A percentile compares a stretch with the other conserved stretches of the same genome.
Conservation (phyloP, 2,888 invertebrate species). For the Psylliodes chrysocephalus region DNA sequence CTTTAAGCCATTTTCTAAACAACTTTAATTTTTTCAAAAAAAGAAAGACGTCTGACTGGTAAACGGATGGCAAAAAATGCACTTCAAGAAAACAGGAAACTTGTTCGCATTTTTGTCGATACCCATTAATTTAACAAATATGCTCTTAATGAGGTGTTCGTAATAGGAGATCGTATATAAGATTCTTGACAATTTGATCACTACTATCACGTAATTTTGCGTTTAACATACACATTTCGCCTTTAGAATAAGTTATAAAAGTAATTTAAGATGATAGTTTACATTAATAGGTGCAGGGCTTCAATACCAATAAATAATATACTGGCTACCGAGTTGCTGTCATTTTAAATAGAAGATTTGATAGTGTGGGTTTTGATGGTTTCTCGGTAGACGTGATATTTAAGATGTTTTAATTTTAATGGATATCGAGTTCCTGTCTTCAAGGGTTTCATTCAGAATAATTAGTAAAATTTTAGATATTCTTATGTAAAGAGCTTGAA, state of each 20-base stretch:
- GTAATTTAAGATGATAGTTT: constrained; percentile 39
- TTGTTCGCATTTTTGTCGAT: constrained; percentile 42
- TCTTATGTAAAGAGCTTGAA: no score
- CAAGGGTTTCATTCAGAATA: neutral
- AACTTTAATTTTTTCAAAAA: neutral
- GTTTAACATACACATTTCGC: constrained; percentile 36
- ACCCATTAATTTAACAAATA: constrained; percentile 49
- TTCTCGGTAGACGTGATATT: neutral
- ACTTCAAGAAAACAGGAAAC: constrained; percentile 43
- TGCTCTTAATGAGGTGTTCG: constrained; percentile 48
- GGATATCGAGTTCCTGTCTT: neutral
- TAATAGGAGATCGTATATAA: constrained; percentile 49
- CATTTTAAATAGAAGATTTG: neutral
- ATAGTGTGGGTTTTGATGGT: neutral
- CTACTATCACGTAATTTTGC: constrained; percentile 37
- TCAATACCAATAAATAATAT: constrained; percentile 41
- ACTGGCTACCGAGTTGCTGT: constrained; percentile 15
- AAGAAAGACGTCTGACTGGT: constrained; percentile 11
- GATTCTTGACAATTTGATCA: constrained; percentile 47
- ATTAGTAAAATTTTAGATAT: no score
- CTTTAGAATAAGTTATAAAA: constrained; percentile 42
- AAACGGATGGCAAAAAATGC: constrained; percentile 9
- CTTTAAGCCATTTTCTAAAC: neutral
- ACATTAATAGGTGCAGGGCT: constrained; percentile 33
- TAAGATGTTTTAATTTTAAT: neutral